A percentile compares a stretch with the other conserved stretches of the same genome.
Conservation (phyloP, 2,113 vertebrate genomes). For the Loxodonta africana region DNA sequence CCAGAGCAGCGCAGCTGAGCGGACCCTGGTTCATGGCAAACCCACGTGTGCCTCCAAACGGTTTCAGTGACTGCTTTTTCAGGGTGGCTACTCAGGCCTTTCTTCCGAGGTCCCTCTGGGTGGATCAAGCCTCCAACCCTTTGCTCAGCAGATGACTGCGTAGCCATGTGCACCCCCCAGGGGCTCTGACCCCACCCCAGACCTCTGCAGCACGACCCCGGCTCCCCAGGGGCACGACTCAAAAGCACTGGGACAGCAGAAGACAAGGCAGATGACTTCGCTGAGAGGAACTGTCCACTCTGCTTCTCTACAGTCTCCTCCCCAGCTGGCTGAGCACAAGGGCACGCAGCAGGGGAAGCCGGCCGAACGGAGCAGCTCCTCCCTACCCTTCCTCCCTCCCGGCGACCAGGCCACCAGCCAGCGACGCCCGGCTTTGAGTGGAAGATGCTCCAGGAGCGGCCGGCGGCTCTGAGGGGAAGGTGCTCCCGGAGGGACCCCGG, state of each 20-base stretch:
- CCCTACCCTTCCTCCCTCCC: neutral
- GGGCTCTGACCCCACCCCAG: neutral
- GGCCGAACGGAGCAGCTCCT: neutral
- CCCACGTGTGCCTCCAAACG: neutral
- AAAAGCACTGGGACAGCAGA: rapidly evolving
- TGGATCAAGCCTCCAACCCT: neutral
- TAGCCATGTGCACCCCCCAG: neutral
- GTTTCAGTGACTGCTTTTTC: neutral
- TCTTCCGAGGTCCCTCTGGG: neutral
- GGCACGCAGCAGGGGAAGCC: neutral
- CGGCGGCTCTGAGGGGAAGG: too few species aligned
- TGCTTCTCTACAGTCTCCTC: neutral
- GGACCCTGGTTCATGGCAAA: neutral
- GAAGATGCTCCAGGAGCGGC: too few species aligned
- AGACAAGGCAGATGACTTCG: too few species aligned
- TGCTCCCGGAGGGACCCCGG: too few species aligned
- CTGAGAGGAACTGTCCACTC: too few species aligned
- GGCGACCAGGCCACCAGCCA: too few species aligned
- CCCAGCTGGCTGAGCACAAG: neutral
- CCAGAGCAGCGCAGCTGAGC: neutral
- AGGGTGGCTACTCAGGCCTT: neutral
- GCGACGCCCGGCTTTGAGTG: too few species aligned
- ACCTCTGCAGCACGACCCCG: rapidly evolving
- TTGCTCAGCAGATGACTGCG: neutral
- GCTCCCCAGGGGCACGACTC: neutral